Evolutionary conservation across 30 jellyfish, hydroid and myxozoan genomes (phyloP).

Genomic region (Aurelia sp.): DNA sequence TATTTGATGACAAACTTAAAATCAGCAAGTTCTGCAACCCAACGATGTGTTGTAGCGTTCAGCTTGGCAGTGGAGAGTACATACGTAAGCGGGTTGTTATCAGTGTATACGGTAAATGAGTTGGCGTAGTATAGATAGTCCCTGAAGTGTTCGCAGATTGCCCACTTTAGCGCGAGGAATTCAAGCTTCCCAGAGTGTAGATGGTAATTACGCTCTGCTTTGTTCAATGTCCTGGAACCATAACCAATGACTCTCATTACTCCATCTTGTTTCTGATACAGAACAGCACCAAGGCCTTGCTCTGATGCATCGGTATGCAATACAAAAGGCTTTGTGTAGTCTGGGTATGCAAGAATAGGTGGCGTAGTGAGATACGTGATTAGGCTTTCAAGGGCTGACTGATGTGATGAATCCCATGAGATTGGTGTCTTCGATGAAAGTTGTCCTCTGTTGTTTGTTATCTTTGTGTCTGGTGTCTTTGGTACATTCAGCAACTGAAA

Average conservation of each 20-base stretch:
- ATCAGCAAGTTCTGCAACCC: constrained; percentile 60
- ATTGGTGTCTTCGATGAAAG: constrained; percentile 21
- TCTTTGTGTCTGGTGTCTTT: constrained; percentile 5
- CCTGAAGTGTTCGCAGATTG: constrained; percentile 18
- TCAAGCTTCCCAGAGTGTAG: background rate
- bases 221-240: constrained; percentile 30
- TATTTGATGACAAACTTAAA: constrained; percentile 34
- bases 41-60: constrained; percentile 41
- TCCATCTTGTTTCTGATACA: constrained; percentile 33
- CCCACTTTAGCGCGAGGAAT: constrained; percentile 31
- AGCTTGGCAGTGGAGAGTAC: constrained; percentile 34
- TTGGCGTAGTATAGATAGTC: constrained; percentile 5
- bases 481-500: constrained; percentile 33
- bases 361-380: constrained; percentile 13
- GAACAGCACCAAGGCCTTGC: constrained; percentile 61
- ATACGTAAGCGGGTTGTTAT: constrained; percentile 25
- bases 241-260: constrained; percentile 26
- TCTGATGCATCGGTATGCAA: constrained; percentile 59
- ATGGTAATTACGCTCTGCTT: constrained; percentile 30
- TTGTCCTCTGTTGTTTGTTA: constrained; percentile 16
- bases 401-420: constrained; percentile 9
- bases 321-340: no score
- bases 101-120: constrained; percentile 20
- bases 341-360: constrained; percentile 26
- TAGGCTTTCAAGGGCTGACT: constrained; percentile 7